Conservation (phyloP, 2,888 invertebrate species). For the Bimastos eiseni region DNA sequence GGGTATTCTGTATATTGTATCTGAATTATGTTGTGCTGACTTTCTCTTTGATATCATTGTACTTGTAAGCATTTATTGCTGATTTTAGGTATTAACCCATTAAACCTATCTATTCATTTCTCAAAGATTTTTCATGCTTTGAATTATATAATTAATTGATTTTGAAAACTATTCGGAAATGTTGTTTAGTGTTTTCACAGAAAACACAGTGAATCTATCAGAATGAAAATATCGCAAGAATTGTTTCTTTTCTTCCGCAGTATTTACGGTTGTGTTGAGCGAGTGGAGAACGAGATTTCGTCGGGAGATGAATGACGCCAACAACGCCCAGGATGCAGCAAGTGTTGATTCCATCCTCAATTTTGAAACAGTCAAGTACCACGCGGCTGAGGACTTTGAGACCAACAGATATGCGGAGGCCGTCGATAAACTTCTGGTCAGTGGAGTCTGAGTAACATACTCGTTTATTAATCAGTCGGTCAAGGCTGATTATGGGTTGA, state of each 20-base stretch:
- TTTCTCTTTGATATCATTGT: no score
- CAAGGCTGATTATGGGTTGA: no score
- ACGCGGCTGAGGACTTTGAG: conserved; percentile 87
- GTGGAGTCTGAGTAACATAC: neutral
- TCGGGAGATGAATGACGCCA: conserved; percentile 85
- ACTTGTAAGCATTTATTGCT: no score
- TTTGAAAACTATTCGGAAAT: neutral
- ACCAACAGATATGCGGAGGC: conserved; percentile 78
- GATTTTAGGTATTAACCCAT: no score
- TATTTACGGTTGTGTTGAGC: conserved; percentile 81
- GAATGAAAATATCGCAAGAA: neutral
- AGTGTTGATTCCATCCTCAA: conserved; percentile 92
- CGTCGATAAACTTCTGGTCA: conserved; percentile 79
- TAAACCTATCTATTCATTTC: no score
- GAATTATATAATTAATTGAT: no score
- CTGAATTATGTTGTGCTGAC: no score
- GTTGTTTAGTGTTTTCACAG: no score
- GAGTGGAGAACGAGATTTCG: conserved; percentile 95
- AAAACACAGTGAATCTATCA: neutral
- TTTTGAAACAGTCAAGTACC: conserved; percentile 91
- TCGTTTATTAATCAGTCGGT: neutral
- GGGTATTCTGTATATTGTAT: no score
- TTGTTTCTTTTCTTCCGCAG: conserved; percentile 65
- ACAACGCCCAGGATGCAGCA: conserved; percentile 83
- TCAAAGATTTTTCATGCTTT: no score